phyloP scores from a whole-genome alignment of 2,797 vertebrate genomes.

The Myripristis jacobus region DNA sequence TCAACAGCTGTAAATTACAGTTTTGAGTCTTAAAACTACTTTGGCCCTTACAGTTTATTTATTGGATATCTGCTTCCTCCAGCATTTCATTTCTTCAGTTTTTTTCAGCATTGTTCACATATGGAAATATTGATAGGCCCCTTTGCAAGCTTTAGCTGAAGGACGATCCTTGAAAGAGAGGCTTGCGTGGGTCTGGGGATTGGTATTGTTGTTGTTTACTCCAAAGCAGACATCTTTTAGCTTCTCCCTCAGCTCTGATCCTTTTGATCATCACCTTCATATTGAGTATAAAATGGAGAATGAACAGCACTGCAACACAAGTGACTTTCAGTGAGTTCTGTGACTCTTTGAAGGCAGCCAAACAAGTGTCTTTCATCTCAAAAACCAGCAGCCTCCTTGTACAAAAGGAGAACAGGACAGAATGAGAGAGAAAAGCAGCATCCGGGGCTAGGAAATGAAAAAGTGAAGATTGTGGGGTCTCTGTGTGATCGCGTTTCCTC shows the following conservation, averaged over 20 bases:
- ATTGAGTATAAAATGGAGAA: constrained; percentile 76
- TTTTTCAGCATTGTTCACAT: not conserved
- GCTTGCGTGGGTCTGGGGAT: constrained; percentile 42
- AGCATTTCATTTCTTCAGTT: not conserved
- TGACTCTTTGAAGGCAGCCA: constrained; percentile 84
- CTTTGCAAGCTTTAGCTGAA: constrained; percentile 43
- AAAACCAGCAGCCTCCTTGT: constrained; percentile 69
- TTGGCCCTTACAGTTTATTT: not conserved
- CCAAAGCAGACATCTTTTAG: constrained; percentile 71
- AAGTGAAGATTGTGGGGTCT: constrained; percentile 66
- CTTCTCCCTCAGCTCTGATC: constrained; percentile 64
- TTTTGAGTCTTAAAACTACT: not conserved
- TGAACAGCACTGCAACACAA: constrained; percentile 72
- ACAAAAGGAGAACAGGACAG: constrained; percentile 71
- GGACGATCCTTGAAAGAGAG: constrained; percentile 54
- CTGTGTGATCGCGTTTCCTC: constrained; percentile 62
- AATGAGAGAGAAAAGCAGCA: constrained; percentile 64
- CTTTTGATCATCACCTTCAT: constrained; percentile 79
- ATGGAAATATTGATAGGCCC: constrained; percentile 19
- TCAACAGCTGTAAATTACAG: not conserved
- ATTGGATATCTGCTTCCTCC: no score
- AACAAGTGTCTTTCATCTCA: constrained; percentile 85
- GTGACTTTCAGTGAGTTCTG: constrained; percentile 79
- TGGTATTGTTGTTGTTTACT: constrained; percentile 72
- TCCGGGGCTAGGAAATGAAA: constrained; percentile 68